These are phyloP conservation scores for Perca flavescens DNA, from an alignment of 2,113 vertebrate species.

Conservation along the genomic window DNA sequence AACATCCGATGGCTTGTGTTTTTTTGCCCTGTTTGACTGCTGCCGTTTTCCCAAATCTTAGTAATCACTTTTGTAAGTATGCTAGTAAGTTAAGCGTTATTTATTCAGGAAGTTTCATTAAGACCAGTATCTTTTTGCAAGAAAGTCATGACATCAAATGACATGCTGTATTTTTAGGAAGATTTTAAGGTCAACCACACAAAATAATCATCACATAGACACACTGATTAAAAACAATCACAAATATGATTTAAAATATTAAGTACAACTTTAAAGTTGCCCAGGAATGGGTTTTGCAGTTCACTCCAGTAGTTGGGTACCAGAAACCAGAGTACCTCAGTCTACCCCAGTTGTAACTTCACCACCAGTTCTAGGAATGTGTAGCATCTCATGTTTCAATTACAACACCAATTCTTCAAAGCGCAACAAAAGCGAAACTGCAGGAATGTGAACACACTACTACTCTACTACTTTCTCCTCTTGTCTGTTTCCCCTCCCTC, in stretches of 20 bases:
- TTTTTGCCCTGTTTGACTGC: neutral
- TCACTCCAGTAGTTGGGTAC: neutral
- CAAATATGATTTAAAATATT: neutral
- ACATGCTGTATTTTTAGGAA: neutral
- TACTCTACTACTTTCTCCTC: constrained; percentile 19
- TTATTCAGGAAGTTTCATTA: neutral
- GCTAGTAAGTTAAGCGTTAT: neutral
- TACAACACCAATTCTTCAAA: neutral
- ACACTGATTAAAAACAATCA: neutral
- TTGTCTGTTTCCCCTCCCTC: constrained; percentile 11
- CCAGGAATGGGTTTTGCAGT: neutral
- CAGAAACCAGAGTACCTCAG: neutral
- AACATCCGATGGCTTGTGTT: too few species aligned
- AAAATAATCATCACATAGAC: neutral
- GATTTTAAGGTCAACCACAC: too few species aligned
- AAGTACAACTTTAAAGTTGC: neutral
- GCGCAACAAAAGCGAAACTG: neutral
- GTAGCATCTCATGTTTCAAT: constrained; percentile 8
- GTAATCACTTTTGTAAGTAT: neutral
- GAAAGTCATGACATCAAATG: neutral
- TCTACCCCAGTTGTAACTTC: neutral
- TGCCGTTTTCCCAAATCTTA: neutral
- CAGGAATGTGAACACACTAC: constrained; percentile 28
- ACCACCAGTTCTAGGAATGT: neutral
- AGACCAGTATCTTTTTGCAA: neutral